Conservation (phyloP, 2,888 invertebrate species). For the Brachynemurus nebulosus region DNA sequence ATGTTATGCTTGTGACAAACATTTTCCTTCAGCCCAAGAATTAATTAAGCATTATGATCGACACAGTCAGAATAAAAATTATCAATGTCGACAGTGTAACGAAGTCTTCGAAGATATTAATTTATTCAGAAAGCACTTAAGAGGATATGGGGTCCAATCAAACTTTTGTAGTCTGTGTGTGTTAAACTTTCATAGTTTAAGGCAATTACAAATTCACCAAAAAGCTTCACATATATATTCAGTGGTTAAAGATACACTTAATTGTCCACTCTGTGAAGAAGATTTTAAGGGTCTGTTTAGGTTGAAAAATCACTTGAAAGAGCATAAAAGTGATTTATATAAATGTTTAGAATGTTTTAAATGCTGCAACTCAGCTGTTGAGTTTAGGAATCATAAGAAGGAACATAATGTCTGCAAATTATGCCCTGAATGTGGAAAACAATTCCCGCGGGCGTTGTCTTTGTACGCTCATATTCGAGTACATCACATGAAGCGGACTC, state of each 20-base stretch:
- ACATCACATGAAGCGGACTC: background rate
- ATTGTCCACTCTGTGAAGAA: background rate
- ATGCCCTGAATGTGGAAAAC: slow-evolving; percentile 22
- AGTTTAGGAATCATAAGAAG: slow-evolving; percentile 15
- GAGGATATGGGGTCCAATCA: background rate
- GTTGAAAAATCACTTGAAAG: background rate
- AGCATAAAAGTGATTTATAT: background rate
- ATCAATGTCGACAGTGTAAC: too few relatives aligned
- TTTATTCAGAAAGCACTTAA: background rate
- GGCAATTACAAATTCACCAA: background rate
- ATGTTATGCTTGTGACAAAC: too few relatives aligned
- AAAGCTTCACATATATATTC: background rate
- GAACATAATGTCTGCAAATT: slow-evolving; percentile 15
- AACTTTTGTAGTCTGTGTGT: background rate
- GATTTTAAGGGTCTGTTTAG: background rate
- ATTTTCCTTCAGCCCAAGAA: too few relatives aligned
- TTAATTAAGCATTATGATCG: too few relatives aligned
- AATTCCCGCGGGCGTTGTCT: slow-evolving; percentile 17
- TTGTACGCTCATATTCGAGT: slow-evolving; percentile 18
- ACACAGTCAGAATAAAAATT: too few relatives aligned
- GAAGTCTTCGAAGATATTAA: too few relatives aligned
- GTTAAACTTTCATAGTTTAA: background rate
- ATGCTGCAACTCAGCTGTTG: background rate
- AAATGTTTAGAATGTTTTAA: background rate
- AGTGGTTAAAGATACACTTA: background rate